Evolutionary conservation across 1,140 invertebrate species (phyloP).

Genomic region (Vanessa atalanta): DNA sequence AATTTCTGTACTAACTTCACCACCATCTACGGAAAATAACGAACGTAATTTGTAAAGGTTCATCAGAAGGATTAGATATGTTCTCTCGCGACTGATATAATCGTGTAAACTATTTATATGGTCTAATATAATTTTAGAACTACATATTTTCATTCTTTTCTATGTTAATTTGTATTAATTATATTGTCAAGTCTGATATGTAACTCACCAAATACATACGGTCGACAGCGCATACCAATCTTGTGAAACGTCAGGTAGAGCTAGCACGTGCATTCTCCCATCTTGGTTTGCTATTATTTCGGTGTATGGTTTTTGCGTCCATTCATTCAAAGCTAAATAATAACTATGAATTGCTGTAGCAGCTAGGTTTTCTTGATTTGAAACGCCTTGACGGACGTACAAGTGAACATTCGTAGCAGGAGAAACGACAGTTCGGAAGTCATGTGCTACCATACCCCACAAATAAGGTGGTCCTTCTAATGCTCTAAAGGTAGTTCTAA

Average conservation of each 20-base stretch:
- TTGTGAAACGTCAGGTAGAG: constrained; percentile 58
- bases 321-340: constrained; percentile 53
- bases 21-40: too few species aligned
- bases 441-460: constrained; percentile 72
- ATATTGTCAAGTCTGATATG: constrained; percentile 8
- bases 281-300: constrained; percentile 58
- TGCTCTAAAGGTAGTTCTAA: constrained; percentile 56
- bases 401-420: constrained; percentile 52
- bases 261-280: constrained; percentile 55
- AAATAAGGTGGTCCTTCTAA: constrained; percentile 50
- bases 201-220: constrained; percentile 68
- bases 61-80: too few species aligned
- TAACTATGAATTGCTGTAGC: constrained; percentile 56
- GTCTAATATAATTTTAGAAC: too few species aligned
- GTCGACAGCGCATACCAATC: constrained; percentile 65
- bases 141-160: too few species aligned
- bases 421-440: constrained; percentile 51
- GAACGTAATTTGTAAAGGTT: too few species aligned
- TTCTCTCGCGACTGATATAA: too few species aligned
- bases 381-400: constrained; percentile 46
- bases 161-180: background rate
- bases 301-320: constrained; percentile 54
- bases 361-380: constrained; percentile 52
- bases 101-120: too few species aligned
- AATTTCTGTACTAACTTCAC: too few species aligned